Evolutionary conservation across 2,888 invertebrate species (phyloP), one percentile per base, ranked within the genome.

Genomic region (Rambutsinella grinnellia): DNA sequence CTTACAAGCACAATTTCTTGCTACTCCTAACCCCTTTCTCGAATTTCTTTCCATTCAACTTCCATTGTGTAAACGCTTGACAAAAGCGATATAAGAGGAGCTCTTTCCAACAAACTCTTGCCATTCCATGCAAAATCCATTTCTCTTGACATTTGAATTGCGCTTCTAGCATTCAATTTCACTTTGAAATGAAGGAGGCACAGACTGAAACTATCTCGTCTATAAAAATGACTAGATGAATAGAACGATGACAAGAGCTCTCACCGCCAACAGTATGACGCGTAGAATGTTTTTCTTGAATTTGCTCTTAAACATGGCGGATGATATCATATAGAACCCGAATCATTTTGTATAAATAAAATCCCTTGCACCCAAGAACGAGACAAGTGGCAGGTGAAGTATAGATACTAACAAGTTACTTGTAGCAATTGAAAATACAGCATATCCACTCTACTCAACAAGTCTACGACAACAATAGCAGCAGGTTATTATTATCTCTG

Each of bases 401-500:
- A 13, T n/a, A n/a, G n/a, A n/a, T 36, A 36, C 36, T 36, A 36
- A 36, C 36, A 36, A 36, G 36, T 36, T 36, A 36, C 36, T 36
- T 36, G 36, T 13, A 36, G 36, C 57, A 67, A 51, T 26, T 44
- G 65, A 28, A 54, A 54, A 54, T 19, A n/a, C 44, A 47, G 27
- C 5, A 17, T 28, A 47, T 56, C 49, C 60, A 60, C 46, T 53
- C 58, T 21, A 54, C 56, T 70, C 70, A 62, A 62, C 70, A 62
- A 69, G 69, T 70, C 54, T 61, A 54, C 53, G 51, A 67, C 47
- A 67, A 65, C 57, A 69, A 68, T 24, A 62, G 49, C 61, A 56
- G 21, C 26, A 62, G 61, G 62, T 46, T 71, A 71, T 71, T 71
- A 71, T 71, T 71, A 71, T 71, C 71, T 62, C 71, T 56, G 71